Conservation (phyloP, 2,888 invertebrate genomes). For the Pyrrhosoma nymphula region DNA sequence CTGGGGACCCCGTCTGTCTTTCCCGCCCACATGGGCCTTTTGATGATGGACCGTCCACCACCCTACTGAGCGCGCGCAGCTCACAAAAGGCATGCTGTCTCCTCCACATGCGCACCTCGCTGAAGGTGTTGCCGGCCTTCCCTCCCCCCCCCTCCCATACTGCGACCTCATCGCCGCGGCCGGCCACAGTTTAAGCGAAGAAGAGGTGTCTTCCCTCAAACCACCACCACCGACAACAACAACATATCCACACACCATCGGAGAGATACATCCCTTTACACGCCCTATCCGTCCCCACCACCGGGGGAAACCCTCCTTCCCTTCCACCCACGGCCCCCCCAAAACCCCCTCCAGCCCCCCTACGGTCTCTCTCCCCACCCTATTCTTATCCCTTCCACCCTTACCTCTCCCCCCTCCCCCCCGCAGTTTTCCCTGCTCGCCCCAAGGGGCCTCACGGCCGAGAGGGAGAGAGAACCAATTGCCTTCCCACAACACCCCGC, state of each 20-base stretch:
- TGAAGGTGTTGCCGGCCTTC: neutral
- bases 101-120: neutral
- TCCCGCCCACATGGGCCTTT: neutral
- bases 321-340: neutral
- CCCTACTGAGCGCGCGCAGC: neutral
- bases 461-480: constrained; percentile 7
- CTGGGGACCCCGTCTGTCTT: too few relatives aligned
- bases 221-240: neutral
- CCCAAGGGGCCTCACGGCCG: neutral
- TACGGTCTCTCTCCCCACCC: neutral
- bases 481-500: constrained; percentile 49
- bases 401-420: neutral
- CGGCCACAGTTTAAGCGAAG: constrained; percentile 16
- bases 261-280: constrained; percentile 2
- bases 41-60: neutral
- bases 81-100: neutral
- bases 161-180: neutral
- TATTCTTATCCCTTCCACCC: neutral
- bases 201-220: neutral
- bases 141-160: neutral
- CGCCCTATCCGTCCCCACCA: neutral
- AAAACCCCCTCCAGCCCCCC: neutral
- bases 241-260: constrained; percentile 31
- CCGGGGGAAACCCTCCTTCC: neutral
- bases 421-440: neutral